Evolutionary conservation across 2,888 invertebrate genomes (phyloP).

Genomic region (Charanyca ferruginea): DNA sequence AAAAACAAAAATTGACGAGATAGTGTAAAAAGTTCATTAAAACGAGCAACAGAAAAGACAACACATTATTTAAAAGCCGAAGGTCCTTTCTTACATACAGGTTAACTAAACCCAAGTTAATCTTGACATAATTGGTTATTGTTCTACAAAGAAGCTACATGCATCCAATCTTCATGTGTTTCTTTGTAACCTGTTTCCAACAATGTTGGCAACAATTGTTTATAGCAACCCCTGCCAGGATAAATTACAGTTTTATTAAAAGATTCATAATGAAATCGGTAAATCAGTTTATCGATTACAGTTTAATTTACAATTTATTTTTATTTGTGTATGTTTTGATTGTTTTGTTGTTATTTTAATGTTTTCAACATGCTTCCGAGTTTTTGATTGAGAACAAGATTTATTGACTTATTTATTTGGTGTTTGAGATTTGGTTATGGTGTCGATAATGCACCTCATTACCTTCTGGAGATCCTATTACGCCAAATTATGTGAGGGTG

Average conservation of each 20-base stretch:
- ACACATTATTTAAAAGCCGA: background rate
- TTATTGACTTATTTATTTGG: background rate
- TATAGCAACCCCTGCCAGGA: conserved; percentile 38
- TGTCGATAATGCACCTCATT: background rate
- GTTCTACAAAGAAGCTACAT: conserved; percentile 46
- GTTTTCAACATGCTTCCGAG: conserved; percentile 24
- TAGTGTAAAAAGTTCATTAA: background rate
- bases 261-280: conserved; percentile 46
- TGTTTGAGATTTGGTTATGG: background rate
- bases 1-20: no score
- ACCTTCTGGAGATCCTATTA: background rate
- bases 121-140: conserved; percentile 58
- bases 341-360: conserved; percentile 36
- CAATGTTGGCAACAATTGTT: conserved; percentile 53
- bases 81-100: background rate
- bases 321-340: conserved; percentile 28
- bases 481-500: no score
- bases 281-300: conserved; percentile 48
- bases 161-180: conserved; percentile 32
- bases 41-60: background rate
- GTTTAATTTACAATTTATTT: conserved; percentile 44
- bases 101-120: conserved; percentile 34
- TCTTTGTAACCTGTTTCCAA: conserved; percentile 37
- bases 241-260: conserved; percentile 50
- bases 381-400: background rate